Conservation (phyloP, 2,113 vertebrate species). For the Nibea albiflora region DNA sequence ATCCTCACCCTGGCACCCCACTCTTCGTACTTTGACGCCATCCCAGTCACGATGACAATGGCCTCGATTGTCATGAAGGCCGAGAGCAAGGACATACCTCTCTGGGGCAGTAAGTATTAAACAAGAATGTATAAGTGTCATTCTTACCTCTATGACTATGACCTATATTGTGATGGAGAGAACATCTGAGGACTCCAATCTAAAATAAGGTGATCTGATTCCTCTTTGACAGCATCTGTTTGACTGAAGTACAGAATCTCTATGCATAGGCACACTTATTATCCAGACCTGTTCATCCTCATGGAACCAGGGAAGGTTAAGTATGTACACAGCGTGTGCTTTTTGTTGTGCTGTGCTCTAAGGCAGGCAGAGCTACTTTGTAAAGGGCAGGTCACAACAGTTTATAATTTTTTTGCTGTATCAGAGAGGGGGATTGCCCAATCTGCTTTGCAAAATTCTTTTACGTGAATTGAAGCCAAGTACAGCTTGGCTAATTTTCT, state of each 20-base stretch:
- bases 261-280: not conserved
- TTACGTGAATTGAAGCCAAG: not conserved
- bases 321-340: not conserved
- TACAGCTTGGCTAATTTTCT: not conserved
- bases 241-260: not conserved
- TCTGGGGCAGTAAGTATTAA: constrained; percentile 97
- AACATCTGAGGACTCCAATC: not conserved
- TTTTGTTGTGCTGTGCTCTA: not conserved
- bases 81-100: constrained; percentile 97
- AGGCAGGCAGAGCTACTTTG: not conserved
- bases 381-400: not conserved
- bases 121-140: not conserved
- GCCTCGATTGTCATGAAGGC: constrained; percentile 98
- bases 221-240: not conserved
- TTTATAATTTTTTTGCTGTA: not conserved
- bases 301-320: not conserved
- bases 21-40: constrained; percentile 98
- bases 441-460: not conserved
- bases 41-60: constrained; percentile 98
- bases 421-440: not conserved
- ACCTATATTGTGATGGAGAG: not conserved
- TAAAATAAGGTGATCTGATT: not conserved
- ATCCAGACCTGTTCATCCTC: not conserved
- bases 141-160: not conserved
- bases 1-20: constrained; percentile 96